Conservation (phyloP, 2,797 vertebrate genomes). For the Loriculus beryllinus region DNA sequence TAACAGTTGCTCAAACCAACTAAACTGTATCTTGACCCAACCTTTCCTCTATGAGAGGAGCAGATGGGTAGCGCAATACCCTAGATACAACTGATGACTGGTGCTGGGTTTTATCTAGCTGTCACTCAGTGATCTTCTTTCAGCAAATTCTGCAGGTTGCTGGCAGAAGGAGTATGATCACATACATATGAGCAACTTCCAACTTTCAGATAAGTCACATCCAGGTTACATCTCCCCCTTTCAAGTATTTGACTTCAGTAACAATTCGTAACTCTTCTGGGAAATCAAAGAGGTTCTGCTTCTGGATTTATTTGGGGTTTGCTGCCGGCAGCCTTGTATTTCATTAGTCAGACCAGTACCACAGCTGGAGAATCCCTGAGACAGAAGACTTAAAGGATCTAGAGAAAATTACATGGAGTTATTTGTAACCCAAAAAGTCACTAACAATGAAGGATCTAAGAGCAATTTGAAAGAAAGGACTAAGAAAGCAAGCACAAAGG, state of each 20-base stretch:
- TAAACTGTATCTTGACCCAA: not conserved
- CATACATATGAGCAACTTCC: not conserved
- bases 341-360: not conserved
- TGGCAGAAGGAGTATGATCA: not conserved
- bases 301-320: not conserved
- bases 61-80: not conserved
- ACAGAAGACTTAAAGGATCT: not conserved
- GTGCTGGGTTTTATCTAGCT: not conserved
- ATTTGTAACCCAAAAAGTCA: not conserved
- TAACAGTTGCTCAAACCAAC: not conserved
- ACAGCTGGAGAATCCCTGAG: not conserved
- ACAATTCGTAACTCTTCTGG: not conserved
- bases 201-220: not conserved
- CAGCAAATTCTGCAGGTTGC: not conserved
- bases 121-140: not conserved
- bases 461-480: not conserved
- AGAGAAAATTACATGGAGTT: not conserved
- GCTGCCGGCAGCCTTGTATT: not conserved
- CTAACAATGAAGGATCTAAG: not conserved
- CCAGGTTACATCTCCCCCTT: not conserved
- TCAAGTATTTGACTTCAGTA: not conserved
- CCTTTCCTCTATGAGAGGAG: not conserved
- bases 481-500: not conserved
- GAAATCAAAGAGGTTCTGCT: not conserved
- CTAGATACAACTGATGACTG: rapidly evolving